These are phyloP conservation scores for Syngnathus typhle DNA, from an alignment of 2,113 vertebrate species.

Conservation along the genomic window DNA sequence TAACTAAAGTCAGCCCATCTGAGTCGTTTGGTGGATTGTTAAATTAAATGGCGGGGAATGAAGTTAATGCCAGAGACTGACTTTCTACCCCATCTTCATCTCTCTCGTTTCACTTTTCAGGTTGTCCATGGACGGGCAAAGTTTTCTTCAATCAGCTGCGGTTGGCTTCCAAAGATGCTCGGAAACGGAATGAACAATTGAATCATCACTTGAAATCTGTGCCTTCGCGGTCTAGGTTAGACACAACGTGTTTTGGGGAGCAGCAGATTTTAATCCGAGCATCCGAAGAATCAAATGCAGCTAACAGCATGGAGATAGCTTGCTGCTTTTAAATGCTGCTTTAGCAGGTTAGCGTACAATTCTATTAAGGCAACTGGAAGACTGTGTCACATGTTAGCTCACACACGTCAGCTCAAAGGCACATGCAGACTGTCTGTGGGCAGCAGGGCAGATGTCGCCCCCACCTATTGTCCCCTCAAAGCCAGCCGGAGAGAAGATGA, in stretches of 20 bases:
- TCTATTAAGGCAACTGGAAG: constrained; percentile 46
- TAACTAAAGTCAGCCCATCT: not conserved
- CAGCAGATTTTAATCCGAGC: constrained; percentile 12
- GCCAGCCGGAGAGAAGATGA: constrained; percentile 59
- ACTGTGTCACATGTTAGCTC: constrained; percentile 14
- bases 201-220: constrained; percentile 5
- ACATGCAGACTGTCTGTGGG: constrained; percentile 7
- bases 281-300: constrained; percentile 12
- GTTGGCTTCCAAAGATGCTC: constrained; percentile 8
- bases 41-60: not conserved
- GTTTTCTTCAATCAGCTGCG: not conserved
- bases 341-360: constrained; percentile 36
- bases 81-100: not conserved
- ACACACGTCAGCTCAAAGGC: constrained; percentile 30
- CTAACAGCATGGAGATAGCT: constrained; percentile 37
- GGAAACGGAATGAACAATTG: constrained; percentile 8
- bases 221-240: constrained; percentile 5
- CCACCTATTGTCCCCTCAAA: constrained; percentile 32
- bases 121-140: constrained; percentile 19
- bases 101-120: constrained; percentile 16
- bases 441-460: constrained; percentile 43
- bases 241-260: not conserved
- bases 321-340: constrained; percentile 42
- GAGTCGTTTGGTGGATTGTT: not conserved
- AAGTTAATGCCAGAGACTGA: not conserved